phyloP scores from a whole-genome alignment of 1,140 invertebrate genomes.

The Melitaea cinxia region DNA sequence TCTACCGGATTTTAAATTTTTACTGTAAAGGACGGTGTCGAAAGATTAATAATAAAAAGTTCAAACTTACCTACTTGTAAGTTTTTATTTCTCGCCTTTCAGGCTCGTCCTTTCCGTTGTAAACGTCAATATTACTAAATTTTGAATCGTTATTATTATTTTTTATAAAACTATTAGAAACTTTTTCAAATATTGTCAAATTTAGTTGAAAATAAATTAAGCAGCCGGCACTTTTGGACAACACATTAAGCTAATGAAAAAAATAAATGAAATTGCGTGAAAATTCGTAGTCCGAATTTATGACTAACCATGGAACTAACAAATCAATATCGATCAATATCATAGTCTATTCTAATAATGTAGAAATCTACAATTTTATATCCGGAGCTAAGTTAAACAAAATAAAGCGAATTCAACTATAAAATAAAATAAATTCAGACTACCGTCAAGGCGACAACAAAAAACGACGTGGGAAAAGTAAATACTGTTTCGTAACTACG shows the following conservation, averaged over 20 bases:
- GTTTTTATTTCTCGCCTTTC: constrained; percentile 3
- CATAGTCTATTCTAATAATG: constrained; percentile 10
- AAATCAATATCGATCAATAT: too few relatives aligned
- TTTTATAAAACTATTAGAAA: neutral
- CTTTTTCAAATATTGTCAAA: neutral
- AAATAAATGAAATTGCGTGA: constrained; percentile 47
- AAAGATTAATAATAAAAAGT: neutral
- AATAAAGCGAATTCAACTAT: neutral
- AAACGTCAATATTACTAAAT: neutral
- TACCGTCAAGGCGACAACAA: constrained; percentile 53
- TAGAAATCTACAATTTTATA: neutral
- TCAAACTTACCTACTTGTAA: constrained; percentile 10
- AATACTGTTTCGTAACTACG: constrained; percentile 73
- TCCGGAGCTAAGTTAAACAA: neutral
- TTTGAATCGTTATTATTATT: neutral
- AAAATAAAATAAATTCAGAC: constrained; percentile 47
- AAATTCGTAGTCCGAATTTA: constrained; percentile 51
- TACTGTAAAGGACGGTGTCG: neutral
- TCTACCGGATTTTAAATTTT: neutral
- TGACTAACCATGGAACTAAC: constrained; percentile 14
- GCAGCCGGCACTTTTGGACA: constrained; percentile 22
- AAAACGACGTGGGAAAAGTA: constrained; percentile 68
- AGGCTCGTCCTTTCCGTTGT: neutral
- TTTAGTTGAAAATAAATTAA: neutral
- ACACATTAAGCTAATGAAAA: constrained; percentile 53